These are phyloP conservation scores for Palythoa grandis DNA, from an alignment of 92 coral and sea anemone genomes.

Conservation along the genomic window DNA sequence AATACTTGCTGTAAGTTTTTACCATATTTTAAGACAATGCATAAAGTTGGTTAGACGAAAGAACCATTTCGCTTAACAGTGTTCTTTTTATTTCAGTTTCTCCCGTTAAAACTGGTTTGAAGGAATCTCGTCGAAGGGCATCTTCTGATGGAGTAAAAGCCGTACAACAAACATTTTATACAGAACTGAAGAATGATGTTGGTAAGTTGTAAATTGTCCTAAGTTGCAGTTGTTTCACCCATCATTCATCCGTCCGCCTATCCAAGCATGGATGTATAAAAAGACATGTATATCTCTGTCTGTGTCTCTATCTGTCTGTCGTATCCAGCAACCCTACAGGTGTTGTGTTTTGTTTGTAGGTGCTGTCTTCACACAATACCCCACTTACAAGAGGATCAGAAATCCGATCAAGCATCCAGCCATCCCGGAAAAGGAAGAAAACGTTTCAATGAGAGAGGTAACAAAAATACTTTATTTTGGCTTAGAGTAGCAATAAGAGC, in stretches of 20 bases:
- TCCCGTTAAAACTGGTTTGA: slow-evolving; percentile 67
- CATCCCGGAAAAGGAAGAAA: slow-evolving; percentile 93
- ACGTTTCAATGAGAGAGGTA: slow-evolving; percentile 94
- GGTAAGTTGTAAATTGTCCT: slow-evolving; percentile 56
- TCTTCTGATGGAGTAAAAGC: slow-evolving; percentile 63
- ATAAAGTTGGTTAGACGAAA: no score
- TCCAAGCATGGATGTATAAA: no score
- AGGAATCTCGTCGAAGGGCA: slow-evolving; percentile 64
- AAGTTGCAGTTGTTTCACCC: neutral
- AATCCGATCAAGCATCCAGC: slow-evolving; percentile 80
- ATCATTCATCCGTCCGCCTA: neutral
- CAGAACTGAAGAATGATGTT: slow-evolving; percentile 90
- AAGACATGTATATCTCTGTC: no score
- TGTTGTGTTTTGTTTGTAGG: slow-evolving; percentile 56
- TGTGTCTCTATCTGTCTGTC: neutral
- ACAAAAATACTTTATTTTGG: neutral
- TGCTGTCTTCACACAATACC: slow-evolving; percentile 84
- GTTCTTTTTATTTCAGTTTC: slow-evolving; percentile 61
- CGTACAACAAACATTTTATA: slow-evolving; percentile 88
- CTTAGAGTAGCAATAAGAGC: no score
- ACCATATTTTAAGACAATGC: no score
- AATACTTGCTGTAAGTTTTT: no score
- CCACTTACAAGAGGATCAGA: slow-evolving; percentile 71
- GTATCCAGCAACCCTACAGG: neutral
- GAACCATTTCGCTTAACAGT: no score